Evolutionary conservation across 2,113 vertebrate species (phyloP), one percentile per base, ranked within the genome.

Genomic region (Sceloporus undulatus): DNA sequence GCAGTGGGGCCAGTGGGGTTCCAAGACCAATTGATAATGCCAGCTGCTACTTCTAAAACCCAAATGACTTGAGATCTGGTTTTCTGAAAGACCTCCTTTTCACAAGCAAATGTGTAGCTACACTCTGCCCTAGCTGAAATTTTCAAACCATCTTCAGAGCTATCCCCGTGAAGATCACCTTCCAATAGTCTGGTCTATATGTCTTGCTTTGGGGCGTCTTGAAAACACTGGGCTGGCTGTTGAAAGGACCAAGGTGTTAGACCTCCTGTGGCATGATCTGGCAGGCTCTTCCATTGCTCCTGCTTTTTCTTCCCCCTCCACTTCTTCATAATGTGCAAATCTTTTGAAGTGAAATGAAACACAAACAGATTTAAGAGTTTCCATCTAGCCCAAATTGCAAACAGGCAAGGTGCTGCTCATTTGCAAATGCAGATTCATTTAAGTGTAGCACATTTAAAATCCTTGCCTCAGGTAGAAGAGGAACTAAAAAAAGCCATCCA

Each of bases 401-500:
- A 21, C 25, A 11, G 42, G 25, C 13, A 29, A 77, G 52, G 59
- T n/a, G 38, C 8, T 77, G 19, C 62, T 77, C 73, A 38, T 77
- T 77, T 76, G 29, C 73, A 83, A 68, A 83, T 83, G 87, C 62
- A 77, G 83, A 88, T 88, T 34, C 9, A 48, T 66, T 68, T 77
- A 83, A 83, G 71, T 27, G 80, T 76, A 70, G 80, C 59, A 25
- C 59, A 68, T 77, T 88, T 68, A 38, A 77, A 88, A 71, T 77
- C 73, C 21, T 88, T 77, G 80, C 87, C 73, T 77, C 19, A 9
- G 14, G 23, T 68, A 27, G 71, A 54, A 34, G 40, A 52, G 76
- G 74, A 54, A 70, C 80, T 86, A 79, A 86, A 86, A 88, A 88
- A 83, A 83, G 42, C 38, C 80, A 77, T 40, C 73, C 80, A 83